A percentile compares a stretch with the other conserved stretches of the same genome.
Conservation (phyloP, 2,888 invertebrate genomes). For the Cybosia mesomella region DNA sequence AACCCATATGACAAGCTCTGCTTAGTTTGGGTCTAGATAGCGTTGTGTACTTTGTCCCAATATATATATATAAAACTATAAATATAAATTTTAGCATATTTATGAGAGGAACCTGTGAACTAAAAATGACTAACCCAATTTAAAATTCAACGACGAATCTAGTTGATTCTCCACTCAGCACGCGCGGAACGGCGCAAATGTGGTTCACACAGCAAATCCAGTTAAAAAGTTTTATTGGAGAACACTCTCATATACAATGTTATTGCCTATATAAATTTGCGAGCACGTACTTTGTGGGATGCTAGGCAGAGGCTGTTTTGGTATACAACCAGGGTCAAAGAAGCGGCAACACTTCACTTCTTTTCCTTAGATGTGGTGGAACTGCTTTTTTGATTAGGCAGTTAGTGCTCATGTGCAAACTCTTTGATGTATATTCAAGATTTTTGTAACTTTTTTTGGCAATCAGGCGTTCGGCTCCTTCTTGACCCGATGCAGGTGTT, state of each 20-base stretch:
- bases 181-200: background rate
- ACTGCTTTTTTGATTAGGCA: too few relatives aligned
- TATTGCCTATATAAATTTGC: background rate
- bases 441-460: too few relatives aligned
- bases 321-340: background rate
- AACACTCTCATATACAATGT: background rate
- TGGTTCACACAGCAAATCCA: background rate
- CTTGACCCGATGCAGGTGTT: too few relatives aligned
- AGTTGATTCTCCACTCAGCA: background rate
- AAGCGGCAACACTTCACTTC: too few relatives aligned
- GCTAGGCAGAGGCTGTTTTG: background rate
- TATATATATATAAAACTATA: too few relatives aligned
- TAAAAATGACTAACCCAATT: constrained; percentile 5
- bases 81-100: background rate
- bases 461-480: too few relatives aligned
- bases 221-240: constrained; percentile 14
- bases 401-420: too few relatives aligned
- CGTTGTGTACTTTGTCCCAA: too few relatives aligned
- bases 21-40: too few relatives aligned
- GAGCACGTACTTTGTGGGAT: background rate
- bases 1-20: too few relatives aligned
- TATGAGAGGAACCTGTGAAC: background rate
- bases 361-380: too few relatives aligned
- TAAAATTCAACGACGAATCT: background rate
- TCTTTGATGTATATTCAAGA: too few relatives aligned